A percentile compares a stretch with the other conserved stretches of the same genome.
Conservation (phyloP, 2,888 invertebrate species). For the Mamestra brassicae region DNA sequence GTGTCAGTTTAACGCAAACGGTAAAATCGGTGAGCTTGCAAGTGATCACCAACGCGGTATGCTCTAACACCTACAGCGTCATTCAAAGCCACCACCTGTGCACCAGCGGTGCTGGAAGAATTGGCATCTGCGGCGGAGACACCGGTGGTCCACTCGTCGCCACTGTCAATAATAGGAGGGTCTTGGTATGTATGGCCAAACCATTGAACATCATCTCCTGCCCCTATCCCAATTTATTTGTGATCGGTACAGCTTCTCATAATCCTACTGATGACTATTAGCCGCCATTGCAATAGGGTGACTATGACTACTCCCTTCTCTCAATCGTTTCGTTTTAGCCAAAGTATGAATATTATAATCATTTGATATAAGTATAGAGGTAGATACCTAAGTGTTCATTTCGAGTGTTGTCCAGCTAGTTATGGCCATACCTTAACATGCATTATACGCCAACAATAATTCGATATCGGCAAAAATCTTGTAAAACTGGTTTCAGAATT, state of each 20-base stretch:
- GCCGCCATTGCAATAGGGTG: no score
- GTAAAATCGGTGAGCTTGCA: constrained; percentile 69
- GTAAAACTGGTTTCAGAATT: no score
- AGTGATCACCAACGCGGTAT: constrained; percentile 75
- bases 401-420: no score
- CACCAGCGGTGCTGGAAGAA: constrained; percentile 72
- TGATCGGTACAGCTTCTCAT: no score
- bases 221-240: neutral
- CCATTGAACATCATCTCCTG: neutral
- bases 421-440: no score
- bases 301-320: neutral
- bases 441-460: no score
- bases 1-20: constrained; percentile 66
- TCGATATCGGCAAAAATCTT: no score
- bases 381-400: no score
- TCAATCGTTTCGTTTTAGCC: neutral
- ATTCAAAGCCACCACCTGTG: constrained; percentile 74
- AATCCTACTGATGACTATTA: no score
- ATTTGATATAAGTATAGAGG: neutral
- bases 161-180: constrained; percentile 65
- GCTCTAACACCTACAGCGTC: constrained; percentile 63
- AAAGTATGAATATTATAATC: neutral
- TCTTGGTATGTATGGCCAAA: constrained; percentile 64
- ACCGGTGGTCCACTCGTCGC: constrained; percentile 75
- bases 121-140: constrained; percentile 76